Evolutionary conservation across 2,113 vertebrate species (phyloP).

Genomic region (Passer domesticus): DNA sequence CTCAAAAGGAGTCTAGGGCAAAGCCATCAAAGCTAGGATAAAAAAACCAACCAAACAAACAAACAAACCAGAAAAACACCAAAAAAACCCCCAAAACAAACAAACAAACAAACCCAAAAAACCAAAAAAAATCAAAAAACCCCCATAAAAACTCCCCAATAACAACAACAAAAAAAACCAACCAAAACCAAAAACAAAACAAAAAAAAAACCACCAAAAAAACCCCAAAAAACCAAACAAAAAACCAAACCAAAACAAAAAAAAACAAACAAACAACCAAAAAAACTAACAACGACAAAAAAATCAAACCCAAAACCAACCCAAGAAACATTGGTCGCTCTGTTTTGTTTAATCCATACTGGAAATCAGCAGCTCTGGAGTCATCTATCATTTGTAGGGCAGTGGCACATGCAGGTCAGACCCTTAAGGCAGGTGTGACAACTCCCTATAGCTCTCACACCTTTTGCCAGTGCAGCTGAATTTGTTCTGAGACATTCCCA

Average conservation of each 20-base stretch:
- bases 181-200: no score
- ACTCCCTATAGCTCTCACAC: background rate
- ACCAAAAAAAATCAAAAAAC: no score
- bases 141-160: no score
- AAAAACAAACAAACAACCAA: background rate
- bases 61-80: background rate
- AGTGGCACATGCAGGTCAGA: background rate
- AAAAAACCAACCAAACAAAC: background rate
- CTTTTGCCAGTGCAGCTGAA: background rate
- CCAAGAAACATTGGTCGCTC: background rate
- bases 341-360: rapidly evolving
- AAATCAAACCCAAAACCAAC: no score
- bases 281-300: no score
- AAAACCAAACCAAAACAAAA: background rate
- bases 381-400: background rate
- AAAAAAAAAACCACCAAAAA: no score
- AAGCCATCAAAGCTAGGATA: background rate
- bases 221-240: background rate
- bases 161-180: no score
- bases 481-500: background rate
- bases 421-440: background rate
- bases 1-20: background rate
- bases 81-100: background rate
- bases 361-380: background rate
- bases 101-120: background rate